These are phyloP conservation scores for Cepphus grylle DNA, from an alignment of 2,113 vertebrate species.

Conservation along the genomic window DNA sequence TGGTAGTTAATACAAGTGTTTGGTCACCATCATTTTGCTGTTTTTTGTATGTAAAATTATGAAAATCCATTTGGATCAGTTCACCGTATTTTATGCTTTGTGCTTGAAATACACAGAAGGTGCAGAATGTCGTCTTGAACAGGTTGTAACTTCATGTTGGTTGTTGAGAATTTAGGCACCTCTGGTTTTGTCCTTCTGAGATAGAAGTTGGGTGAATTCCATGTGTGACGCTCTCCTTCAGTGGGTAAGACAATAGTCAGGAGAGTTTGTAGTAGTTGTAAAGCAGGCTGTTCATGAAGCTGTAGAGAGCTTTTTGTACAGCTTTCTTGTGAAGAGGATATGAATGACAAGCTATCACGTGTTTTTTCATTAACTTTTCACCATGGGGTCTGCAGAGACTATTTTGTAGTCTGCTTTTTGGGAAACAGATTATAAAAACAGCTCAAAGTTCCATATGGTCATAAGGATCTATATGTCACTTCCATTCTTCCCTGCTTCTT, in stretches of 20 bases:
- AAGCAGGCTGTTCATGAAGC: not conserved
- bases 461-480: not conserved
- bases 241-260: not conserved
- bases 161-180: not conserved
- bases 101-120: not conserved
- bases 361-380: not conserved
- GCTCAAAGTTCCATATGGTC: not conserved
- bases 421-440: not conserved
- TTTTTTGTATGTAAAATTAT: not conserved
- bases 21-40: not conserved
- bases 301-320: not conserved
- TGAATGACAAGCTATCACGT: not conserved
- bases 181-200: not conserved
- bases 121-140: not conserved
- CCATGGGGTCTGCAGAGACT: not conserved
- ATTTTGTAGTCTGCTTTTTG: not conserved
- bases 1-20: not conserved
- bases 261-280: not conserved
- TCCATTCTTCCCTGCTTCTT: not conserved
- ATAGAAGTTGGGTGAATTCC: not conserved
- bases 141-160: not conserved
- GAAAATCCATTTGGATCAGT: not conserved
- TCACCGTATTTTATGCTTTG: not conserved
- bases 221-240: not conserved
- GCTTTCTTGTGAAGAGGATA: not conserved